Percentiles rank a stretch among this genome's conserved stretches.
Evolutionary conservation across 2,113 vertebrate genomes (phyloP).

Genomic region (Lethenteron reissneri): DNA sequence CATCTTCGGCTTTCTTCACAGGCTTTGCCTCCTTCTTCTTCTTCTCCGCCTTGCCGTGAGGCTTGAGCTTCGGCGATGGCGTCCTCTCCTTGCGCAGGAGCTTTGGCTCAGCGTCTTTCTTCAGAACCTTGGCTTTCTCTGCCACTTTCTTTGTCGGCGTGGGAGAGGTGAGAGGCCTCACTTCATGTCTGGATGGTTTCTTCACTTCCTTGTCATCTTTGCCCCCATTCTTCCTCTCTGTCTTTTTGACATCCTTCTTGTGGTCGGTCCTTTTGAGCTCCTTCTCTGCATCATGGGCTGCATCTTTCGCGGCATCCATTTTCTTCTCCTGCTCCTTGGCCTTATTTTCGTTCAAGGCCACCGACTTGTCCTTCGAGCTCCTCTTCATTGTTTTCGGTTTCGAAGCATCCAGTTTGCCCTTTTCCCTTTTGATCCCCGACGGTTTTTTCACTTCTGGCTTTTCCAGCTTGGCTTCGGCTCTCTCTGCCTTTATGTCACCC

Average conservation of each 20-base stretch:
- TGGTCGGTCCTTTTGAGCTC: slow-evolving; percentile 35
- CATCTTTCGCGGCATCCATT: too few species aligned
- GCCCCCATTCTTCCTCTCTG: slow-evolving; percentile 49
- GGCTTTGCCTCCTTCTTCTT: background rate
- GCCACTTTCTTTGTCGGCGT: slow-evolving; percentile 14
- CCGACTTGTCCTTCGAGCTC: slow-evolving; percentile 59
- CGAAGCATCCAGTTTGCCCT: slow-evolving; percentile 37
- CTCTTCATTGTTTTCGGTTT: slow-evolving; percentile 67
- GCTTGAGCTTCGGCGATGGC: slow-evolving; percentile 1
- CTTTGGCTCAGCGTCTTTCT: slow-evolving; percentile 20
- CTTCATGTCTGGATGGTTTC: slow-evolving; percentile 60
- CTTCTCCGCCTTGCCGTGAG: background rate
- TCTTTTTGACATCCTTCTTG: slow-evolving; percentile 56
- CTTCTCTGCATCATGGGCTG: slow-evolving; percentile 40
- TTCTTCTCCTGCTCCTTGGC: slow-evolving; percentile 92
- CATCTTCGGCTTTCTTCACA: background rate
- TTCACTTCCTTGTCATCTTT: slow-evolving; percentile 66
- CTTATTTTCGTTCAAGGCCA: slow-evolving; percentile 79
- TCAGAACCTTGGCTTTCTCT: slow-evolving; percentile 31
- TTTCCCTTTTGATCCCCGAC: slow-evolving; percentile 43
- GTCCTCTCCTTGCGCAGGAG: slow-evolving; percentile 18
- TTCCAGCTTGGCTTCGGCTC: slow-evolving; percentile 35
- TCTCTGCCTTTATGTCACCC: slow-evolving; percentile 35
- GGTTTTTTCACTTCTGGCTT: slow-evolving; percentile 39
- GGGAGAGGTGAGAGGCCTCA: slow-evolving; percentile 69